Evolutionary conservation across 2,113 vertebrate genomes (phyloP), one percentile per base, ranked within the genome.

Genomic region (Scatophagus argus): DNA sequence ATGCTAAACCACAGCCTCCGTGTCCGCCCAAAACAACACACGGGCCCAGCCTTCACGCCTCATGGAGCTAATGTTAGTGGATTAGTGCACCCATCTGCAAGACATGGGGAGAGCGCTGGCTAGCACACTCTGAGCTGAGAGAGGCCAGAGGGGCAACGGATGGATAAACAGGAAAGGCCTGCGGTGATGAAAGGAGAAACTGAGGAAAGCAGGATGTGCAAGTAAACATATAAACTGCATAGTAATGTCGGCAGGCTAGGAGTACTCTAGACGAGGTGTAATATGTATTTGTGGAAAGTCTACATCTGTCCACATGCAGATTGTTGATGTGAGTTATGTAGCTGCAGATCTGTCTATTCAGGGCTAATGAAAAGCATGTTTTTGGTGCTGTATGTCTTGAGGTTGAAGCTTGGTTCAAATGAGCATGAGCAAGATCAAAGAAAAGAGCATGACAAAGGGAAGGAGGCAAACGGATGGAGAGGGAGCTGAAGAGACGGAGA

Each of bases 71-170:
- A 91, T 83, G 75, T 80, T 86, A 73, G 86, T 59, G 77, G 89
- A 92, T 94, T 93, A 91, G 85, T 60, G 86, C 67, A 77, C 80
- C 90, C 90, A 88, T 89, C 89, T 92, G 83, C 77, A 87, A 84
- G 83, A 82, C 88, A 74, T 32, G 84, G 84, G 83, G 79, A 84
- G 75, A 73, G 77, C 56, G 47, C 73, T 83, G 88, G 89, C 83
- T 78, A 80, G 83, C 80, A 41, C 73, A 68, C 44, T 86, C 41
- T 58, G 74, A 87, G 77, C 72, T 21, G 72, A 77, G 72, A 74
- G 60, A 85, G 83, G 88, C 77, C 83, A 80, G 85, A 81, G 84
- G 83, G 77, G 71, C 75, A 73, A 76, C 60, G 86, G 79, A 86
- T 82, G 86, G 79, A 79, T 87, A 84, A 85, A 90, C 86, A 88